phyloP scores from a whole-genome alignment of 2,113 vertebrate species.

The Chauna torquata region DNA sequence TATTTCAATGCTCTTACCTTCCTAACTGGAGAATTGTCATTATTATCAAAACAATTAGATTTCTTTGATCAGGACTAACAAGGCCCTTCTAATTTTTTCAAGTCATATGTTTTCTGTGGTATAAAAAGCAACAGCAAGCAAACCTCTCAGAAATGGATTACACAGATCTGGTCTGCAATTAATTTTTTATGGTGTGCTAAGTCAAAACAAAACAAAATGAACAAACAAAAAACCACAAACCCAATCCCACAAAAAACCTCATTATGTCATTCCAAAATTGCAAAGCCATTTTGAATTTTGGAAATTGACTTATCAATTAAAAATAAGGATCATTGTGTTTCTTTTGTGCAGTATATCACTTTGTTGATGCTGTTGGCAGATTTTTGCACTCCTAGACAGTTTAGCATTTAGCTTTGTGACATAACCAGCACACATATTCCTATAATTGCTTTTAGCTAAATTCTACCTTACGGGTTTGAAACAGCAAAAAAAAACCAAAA shows the following conservation, averaged over 20 bases:
- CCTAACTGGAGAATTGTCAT: neutral
- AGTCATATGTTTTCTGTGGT: neutral
- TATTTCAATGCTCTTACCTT: neutral
- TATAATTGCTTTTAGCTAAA: neutral
- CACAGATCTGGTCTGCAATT: neutral
- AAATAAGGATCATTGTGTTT: neutral
- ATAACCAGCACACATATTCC: neutral
- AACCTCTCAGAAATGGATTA: neutral
- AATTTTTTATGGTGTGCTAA: neutral
- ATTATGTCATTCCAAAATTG: neutral
- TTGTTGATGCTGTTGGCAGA: conserved; percentile 1
- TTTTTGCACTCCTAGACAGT: neutral
- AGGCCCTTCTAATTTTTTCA: neutral
- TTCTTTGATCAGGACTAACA: neutral
- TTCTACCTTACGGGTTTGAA: neutral
- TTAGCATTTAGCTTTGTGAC: neutral
- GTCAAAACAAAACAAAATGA: neutral
- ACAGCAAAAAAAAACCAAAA: too few relatives aligned
- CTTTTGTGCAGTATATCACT: neutral
- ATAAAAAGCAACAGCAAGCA: neutral
- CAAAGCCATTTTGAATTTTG: neutral
- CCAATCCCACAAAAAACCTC: neutral
- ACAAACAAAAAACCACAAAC: neutral
- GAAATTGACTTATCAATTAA: neutral
- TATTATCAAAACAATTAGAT: neutral